Evolutionary conservation across 92 coral and sea anemone species (phyloP).

Genomic region (Porites evermanni): DNA sequence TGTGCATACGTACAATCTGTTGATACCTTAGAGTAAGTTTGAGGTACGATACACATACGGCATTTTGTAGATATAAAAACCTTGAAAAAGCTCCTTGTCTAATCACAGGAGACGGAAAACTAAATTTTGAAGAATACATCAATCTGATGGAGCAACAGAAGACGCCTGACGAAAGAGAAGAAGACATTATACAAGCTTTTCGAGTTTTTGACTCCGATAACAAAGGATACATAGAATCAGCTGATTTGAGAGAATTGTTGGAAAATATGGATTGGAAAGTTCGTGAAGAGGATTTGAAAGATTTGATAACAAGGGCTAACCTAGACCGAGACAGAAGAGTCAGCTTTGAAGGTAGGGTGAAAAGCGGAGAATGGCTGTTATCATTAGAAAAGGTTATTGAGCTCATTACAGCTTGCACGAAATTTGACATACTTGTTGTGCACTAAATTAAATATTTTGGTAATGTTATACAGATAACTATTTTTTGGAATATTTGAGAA

Average conservation of each 20-base stretch:
- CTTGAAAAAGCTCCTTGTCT: too few species aligned
- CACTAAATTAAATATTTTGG: too few species aligned
- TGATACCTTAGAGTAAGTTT: too few species aligned
- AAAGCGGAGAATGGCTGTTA: too few species aligned
- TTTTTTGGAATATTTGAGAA: too few species aligned
- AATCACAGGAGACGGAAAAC: slow-evolving; percentile 63
- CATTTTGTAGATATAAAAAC: too few species aligned
- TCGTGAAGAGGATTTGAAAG: slow-evolving; percentile 57
- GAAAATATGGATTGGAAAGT: slow-evolving; percentile 61
- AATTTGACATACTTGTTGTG: too few species aligned
- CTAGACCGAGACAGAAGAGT: slow-evolving; percentile 67
- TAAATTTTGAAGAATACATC: slow-evolving; percentile 69
- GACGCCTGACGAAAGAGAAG: slow-evolving; percentile 65
- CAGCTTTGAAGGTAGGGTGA: slow-evolving; percentile 63
- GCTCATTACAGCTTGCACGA: too few species aligned
- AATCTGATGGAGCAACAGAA: slow-evolving; percentile 77
- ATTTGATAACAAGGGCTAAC: slow-evolving; percentile 57
- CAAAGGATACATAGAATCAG: slow-evolving; percentile 78
- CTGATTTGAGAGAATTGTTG: slow-evolving; percentile 66
- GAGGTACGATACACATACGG: too few species aligned
- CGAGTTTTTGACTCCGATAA: slow-evolving; percentile 79
- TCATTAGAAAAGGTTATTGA: too few species aligned
- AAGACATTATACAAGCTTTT: slow-evolving; percentile 71
- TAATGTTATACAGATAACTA: too few species aligned
- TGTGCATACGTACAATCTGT: too few species aligned